A percentile compares a stretch with the other conserved stretches of the same genome.
phyloP scores from a whole-genome alignment of 30 jellyfish, hydroid and myxozoan species.

The Chrysaora quinquecirrha region DNA sequence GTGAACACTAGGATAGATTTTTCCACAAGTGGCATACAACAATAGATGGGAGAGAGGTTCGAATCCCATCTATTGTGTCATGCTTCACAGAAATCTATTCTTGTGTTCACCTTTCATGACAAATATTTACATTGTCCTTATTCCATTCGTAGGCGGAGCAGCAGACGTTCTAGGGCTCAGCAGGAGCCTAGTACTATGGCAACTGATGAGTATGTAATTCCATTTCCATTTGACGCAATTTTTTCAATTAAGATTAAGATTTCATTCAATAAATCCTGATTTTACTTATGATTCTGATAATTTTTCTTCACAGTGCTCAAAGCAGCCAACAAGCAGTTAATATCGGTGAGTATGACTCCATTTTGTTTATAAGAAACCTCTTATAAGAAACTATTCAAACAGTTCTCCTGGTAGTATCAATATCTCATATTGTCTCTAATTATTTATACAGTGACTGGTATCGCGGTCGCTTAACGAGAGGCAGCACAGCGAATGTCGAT shows the following conservation, averaged over 20 bases:
- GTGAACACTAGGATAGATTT: too few species aligned
- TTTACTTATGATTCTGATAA: not conserved
- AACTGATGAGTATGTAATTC: conserved; percentile 66
- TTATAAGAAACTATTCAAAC: not conserved
- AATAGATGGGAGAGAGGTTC: too few species aligned
- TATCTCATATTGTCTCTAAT: too few species aligned
- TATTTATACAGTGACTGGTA: too few species aligned
- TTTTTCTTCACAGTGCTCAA: conserved; percentile 39
- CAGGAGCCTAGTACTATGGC: conserved; percentile 83
- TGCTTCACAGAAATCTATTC: too few species aligned
- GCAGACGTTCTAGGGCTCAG: conserved; percentile 90
- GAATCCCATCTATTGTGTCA: too few species aligned
- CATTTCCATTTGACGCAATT: not conserved
- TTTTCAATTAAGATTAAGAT: not conserved
- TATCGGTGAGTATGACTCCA: conserved; percentile 18
- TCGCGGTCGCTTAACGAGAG: too few species aligned
- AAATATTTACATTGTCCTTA: too few species aligned
- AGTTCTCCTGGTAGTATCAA: too few species aligned
- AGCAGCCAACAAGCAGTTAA: conserved; percentile 51
- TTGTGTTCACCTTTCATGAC: too few species aligned
- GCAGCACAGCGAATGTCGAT: too few species aligned
- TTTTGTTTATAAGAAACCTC: not conserved
- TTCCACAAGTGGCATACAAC: too few species aligned
- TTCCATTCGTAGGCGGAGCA: conserved; percentile 76
- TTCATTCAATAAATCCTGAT: not conserved